Evolutionary conservation across 2,888 invertebrate species (phyloP).

Genomic region (Choristoneura rosaceana): DNA sequence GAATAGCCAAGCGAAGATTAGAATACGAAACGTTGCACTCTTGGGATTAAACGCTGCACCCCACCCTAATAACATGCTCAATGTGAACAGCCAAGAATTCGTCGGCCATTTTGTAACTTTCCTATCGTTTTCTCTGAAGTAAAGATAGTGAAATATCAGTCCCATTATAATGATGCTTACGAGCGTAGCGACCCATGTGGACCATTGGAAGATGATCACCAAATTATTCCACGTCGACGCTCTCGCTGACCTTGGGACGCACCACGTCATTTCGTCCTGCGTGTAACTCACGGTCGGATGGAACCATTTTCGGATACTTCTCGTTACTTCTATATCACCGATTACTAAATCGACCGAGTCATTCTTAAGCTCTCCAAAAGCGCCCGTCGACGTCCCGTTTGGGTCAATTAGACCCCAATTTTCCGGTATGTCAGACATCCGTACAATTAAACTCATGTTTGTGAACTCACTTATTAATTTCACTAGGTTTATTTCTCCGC

Average conservation of each 20-base stretch:
- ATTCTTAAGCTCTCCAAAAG: slow-evolving; percentile 65
- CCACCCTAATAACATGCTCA: slow-evolving; percentile 80
- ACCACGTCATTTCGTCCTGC: slow-evolving; percentile 83
- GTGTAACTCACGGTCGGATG: slow-evolving; percentile 78
- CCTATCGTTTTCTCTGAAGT: slow-evolving; percentile 65
- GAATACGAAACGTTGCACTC: slow-evolving; percentile 72
- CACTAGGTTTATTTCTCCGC: slow-evolving; percentile 77
- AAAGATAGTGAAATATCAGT: slow-evolving; percentile 70
- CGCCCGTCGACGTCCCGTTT: slow-evolving; percentile 74
- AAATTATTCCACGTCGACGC: slow-evolving; percentile 80
- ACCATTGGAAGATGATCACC: slow-evolving; percentile 79
- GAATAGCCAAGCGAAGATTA: slow-evolving; percentile 78
- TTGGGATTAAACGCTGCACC: slow-evolving; percentile 73
- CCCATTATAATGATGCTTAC: slow-evolving; percentile 69
- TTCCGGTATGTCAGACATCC: slow-evolving; percentile 70
- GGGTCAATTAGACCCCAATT: slow-evolving; percentile 72
- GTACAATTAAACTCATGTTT: slow-evolving; percentile 74
- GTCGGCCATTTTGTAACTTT: slow-evolving; percentile 77
- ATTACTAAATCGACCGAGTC: slow-evolving; percentile 73
- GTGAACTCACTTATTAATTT: slow-evolving; percentile 79
- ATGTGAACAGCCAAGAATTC: slow-evolving; percentile 76
- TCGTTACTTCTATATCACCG: slow-evolving; percentile 80
- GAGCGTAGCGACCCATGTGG: slow-evolving; percentile 77
- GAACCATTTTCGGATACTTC: slow-evolving; percentile 74
- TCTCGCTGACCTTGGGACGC: slow-evolving; percentile 72